Base-by-base conservation (phyloP, 2,888 invertebrate species). In the Lasioglossum malachurum region DNA sequence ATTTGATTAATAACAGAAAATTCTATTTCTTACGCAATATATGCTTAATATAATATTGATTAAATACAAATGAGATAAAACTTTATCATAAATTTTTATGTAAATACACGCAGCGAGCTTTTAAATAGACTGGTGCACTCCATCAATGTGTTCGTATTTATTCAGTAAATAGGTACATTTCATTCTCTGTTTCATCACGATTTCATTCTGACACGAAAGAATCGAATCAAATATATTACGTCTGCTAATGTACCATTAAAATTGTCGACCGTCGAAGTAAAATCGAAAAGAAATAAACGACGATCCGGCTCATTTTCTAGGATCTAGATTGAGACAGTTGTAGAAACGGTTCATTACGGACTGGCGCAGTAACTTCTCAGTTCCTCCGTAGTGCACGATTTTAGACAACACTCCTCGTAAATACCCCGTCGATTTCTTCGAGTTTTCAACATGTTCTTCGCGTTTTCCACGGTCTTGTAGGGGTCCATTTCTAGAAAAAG, bases 331-430 rank as follows among this genome's bases (percentile, higher is more conserved):
- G 73, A 14, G 75, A 31, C 19, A 19, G 57, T 74, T 53, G 35
- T 8, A 49, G 12, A 7, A 49, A 44, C 19, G 0, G 16, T 41
- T 60, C 3, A 14, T 81, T 35, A 82, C 74, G 88, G 91, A 78
- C 60, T 79, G 69, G 88, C 95, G 87, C 96, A 96, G 81, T 96
- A 96, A 86, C 92, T 94, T 53, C 86, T 86, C 79, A 96, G 86
- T 90, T 96, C 95, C 31, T 91, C 88, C 41, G 93, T 88, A 38
- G 94, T 91, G 89, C 96, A 96, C 1, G 94, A 82, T 84, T 95
- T 96, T 53, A 91, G 84, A 89, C 96, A 96, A 90, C 96, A 96
- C 84, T 96, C 96, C 86, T 96, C 96, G 84, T 94, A 93, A 75
- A 95, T 94, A n/a, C 96, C 96, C 31, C 94, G 90, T 78, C 93